Conservation (phyloP, 2,113 vertebrate species). For the Pterocles burchelli region DNA sequence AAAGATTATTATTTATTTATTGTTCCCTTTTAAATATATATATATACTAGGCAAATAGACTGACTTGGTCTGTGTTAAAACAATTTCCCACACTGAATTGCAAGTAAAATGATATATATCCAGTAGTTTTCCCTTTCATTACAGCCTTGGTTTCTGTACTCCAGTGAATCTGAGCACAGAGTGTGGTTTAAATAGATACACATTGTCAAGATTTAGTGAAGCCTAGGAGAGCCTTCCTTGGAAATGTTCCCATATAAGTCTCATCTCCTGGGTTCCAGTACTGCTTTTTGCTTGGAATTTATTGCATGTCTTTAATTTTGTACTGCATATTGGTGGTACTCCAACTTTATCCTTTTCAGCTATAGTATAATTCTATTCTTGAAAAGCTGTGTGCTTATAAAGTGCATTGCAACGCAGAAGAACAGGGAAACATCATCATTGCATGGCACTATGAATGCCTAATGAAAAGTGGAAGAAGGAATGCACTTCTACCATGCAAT, state of each 20-base stretch:
- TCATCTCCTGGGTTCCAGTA: background rate
- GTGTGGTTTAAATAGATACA: constrained; percentile 1
- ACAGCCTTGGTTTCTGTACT: background rate
- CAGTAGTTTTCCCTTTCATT: background rate
- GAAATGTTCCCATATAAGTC: background rate
- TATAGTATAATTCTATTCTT: background rate
- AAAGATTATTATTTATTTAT: background rate
- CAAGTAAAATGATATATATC: background rate
- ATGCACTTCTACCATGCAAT: background rate
- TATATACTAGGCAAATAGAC: background rate
- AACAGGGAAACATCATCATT: background rate
- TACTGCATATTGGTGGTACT: background rate
- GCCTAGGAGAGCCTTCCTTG: background rate
- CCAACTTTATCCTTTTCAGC: background rate
- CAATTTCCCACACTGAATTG: background rate
- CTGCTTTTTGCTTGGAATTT: constrained; percentile 17
- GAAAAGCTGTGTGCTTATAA: background rate
- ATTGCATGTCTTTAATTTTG: background rate
- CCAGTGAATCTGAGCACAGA: background rate
- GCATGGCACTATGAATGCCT: background rate
- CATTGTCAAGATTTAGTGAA: background rate
- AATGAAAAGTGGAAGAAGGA: background rate
- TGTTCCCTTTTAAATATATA: background rate
- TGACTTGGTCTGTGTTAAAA: background rate
- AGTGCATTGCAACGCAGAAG: background rate